Evolutionary conservation across 2,888 invertebrate species (phyloP), one percentile per base, ranked within the genome.

Genomic region (Pseudococcus longispinus): DNA sequence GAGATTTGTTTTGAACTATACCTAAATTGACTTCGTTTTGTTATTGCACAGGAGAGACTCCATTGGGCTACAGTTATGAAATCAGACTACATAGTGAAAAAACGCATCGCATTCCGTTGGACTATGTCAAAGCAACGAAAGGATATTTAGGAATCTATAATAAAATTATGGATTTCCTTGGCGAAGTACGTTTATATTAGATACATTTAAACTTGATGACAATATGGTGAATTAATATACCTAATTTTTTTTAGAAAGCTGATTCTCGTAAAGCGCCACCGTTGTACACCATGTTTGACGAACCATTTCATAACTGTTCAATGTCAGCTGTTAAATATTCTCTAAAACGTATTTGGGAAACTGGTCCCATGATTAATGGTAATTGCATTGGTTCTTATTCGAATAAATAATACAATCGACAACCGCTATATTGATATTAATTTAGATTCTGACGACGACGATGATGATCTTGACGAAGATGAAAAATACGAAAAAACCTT

Each of bases 41-140:
- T 80, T 9, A 37, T 32, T 37, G 9, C 20, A 0, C 18, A 84
- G 83, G 51, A 6, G 42, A 13, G 4, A 65, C 51, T n/a, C 84
- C 84, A 9, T 15, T 84, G 5, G 84, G 84, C 0, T 84, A 84
- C n/a, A 55, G 29, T n/a, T 60, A 42, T 8, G 42, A 32, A 37
- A 55, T 70, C 6, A 65, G 37, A 65, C 18, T 4, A 1, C 84
- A 84, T 15, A 60, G 26, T n/a, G 65, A 84, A 42, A 84, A 84
- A 84, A 84, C 84, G 5, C 84, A 84, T 44, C 29, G 60, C 4
- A 84, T 84, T 37, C 84, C 84, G 20, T 15, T 84, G 9, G 60
- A 84, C 37, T 29, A 32, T 20, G 23, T 42, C 13, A 60, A 84
- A 32, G 32, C 29, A 23, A 51, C 26, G 2, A 51, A 20, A 37